Evolutionary conservation across 2,888 invertebrate species (phyloP), one percentile per base, ranked within the genome.

Genomic region (Andricus curvator): DNA sequence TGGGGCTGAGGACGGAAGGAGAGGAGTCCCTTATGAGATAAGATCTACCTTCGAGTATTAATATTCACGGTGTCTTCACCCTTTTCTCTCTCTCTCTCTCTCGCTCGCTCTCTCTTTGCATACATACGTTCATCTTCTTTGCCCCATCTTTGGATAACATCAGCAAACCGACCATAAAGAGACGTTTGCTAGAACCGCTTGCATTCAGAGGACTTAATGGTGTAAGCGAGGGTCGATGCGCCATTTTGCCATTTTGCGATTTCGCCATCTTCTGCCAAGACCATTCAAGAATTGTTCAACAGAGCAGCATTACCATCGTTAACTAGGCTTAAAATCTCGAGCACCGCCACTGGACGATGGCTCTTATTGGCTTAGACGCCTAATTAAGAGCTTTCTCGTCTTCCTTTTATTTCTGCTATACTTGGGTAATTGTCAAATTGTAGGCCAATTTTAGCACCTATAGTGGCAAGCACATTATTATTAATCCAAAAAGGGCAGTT

Each of bases 41-140:
- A 90, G 85, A 90, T 91, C 90, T 87, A 83, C 85, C 88, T 86
- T 85, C 88, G 87, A 85, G 88, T 90, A 91, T 90, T 90, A 91
- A 91, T 90, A 90, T 90, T 90, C 90, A 89, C 88, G 81, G 88
- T 88, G 89, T 86, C 86, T 77, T n/a, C 77, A 68, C 74, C 62
- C 81, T 70, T 48, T 44, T n/a, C 68, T 64, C 67, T 48, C 76
- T 33, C 29, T 78, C 80, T 62, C 79, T 44, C 41, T 13, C 41
- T 44, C 41, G 13, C 80, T 82, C 41, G 20, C 48, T 82, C 80
- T 76, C 80, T 81, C 67, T 78, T 79, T 79, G 76, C 83, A 81
- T 81, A 79, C 82, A 82, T 78, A 82, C 65, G 80, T 83, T 81
- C 81, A 80, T 37, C 83, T 83, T 84, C 81, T 82, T 81, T 25